phyloP scores from a whole-genome alignment of 2,113 vertebrate species.

The Uropsilus gracilis region DNA sequence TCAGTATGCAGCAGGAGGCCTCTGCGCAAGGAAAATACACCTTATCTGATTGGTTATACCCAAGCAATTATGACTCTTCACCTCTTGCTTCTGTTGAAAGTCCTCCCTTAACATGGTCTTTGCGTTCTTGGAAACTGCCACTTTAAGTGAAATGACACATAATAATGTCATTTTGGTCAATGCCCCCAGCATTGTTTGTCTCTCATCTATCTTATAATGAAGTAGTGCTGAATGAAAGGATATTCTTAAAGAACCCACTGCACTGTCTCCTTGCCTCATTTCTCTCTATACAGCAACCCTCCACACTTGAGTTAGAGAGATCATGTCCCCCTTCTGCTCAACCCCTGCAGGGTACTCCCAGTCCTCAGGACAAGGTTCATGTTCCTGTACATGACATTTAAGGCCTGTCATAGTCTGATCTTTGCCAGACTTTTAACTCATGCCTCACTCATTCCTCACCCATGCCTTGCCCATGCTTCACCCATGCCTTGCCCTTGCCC shows the following conservation, averaged over 20 bases:
- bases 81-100: accelerated
- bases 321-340: neutral
- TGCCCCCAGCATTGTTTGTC: too few species aligned
- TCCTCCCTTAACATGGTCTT: too few species aligned
- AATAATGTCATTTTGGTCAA: too few species aligned
- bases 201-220: too few species aligned
- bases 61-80: accelerated
- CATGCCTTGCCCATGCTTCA: too few species aligned
- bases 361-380: neutral
- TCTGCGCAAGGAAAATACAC: too few species aligned
- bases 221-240: too few species aligned
- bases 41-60: accelerated
- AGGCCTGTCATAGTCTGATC: neutral
- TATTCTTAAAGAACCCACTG: too few species aligned
- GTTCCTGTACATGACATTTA: neutral
- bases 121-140: too few species aligned
- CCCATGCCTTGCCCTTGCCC: neutral
- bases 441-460: neutral
- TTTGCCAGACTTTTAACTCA: neutral
- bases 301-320: neutral
- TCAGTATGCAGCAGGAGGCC: neutral
- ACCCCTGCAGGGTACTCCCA: neutral
- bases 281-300: neutral
- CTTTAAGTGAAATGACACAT: too few species aligned
- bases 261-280: neutral